Evolutionary conservation across 2,888 invertebrate genomes (phyloP).

Genomic region (Thecocarcelia acutangulata): DNA sequence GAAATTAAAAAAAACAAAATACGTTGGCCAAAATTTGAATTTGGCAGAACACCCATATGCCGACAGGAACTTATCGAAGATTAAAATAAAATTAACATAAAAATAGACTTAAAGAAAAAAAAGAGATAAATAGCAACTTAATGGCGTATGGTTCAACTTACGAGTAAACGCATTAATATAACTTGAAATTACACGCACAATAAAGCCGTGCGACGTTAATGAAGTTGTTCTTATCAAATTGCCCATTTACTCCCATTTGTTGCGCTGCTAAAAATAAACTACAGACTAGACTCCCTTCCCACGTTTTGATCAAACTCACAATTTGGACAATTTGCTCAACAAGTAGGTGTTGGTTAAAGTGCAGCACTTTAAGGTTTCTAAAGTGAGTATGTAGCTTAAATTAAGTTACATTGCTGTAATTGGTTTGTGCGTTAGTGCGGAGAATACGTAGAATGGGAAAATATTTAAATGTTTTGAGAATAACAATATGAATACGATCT

Average conservation of each 20-base stretch:
- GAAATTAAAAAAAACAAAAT: background rate
- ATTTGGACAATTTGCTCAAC: no score
- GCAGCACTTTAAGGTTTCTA: no score
- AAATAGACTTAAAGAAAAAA: constrained; percentile 19
- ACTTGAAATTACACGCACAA: constrained; percentile 6
- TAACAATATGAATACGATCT: no score
- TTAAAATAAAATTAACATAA: background rate
- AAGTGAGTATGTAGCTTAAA: no score
- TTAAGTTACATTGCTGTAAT: no score
- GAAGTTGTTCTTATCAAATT: constrained; percentile 25
- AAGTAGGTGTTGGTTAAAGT: no score
- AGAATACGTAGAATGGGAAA: no score
- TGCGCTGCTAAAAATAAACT: background rate
- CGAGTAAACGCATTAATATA: background rate
- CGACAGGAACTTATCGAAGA: constrained; percentile 9
- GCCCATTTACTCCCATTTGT: constrained; percentile 18
- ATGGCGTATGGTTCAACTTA: background rate
- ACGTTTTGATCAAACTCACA: constrained; percentile 4
- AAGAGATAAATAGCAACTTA: background rate
- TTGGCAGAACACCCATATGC: constrained; percentile 8
- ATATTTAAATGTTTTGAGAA: no score
- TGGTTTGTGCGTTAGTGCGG: no score
- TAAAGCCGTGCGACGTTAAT: background rate
- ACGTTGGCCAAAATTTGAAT: constrained; percentile 14
- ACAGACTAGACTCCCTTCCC: constrained; percentile 9